Percentiles rank a stretch among this genome's conserved stretches.
Evolutionary conservation across 2,797 vertebrate species (phyloP).

Genomic region (Cirrhinus mrigala): DNA sequence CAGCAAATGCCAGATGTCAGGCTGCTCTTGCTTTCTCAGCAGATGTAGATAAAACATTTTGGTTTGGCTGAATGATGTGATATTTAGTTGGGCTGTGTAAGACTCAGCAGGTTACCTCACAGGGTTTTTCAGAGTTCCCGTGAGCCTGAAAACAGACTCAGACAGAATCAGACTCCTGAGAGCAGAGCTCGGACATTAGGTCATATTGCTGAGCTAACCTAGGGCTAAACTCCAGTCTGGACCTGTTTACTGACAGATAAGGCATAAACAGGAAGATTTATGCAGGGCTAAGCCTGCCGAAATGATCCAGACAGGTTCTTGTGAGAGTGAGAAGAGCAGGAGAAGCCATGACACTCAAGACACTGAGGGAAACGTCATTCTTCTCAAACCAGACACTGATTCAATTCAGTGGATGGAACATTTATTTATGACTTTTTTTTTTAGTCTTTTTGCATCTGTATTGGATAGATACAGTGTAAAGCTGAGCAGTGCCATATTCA

Average conservation of each 20-base stretch:
- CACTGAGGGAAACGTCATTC: slow-evolving; percentile 1
- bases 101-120: slow-evolving; percentile 40
- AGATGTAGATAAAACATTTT: slow-evolving; percentile 47
- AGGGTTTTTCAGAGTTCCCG: slow-evolving; percentile 56
- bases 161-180: slow-evolving; percentile 34
- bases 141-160: slow-evolving; percentile 38
- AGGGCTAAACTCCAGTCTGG: slow-evolving; percentile 47
- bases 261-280: slow-evolving; percentile 59
- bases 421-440: neutral
- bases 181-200: slow-evolving; percentile 50
- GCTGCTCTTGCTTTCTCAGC: slow-evolving; percentile 44
- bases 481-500: neutral
- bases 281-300: slow-evolving; percentile 1
- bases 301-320: slow-evolving; percentile 22
- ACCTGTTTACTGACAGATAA: slow-evolving; percentile 58
- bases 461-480: neutral
- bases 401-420: neutral
- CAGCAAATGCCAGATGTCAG: slow-evolving; percentile 53
- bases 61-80: neutral
- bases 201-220: slow-evolving; percentile 53
- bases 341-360: slow-evolving; percentile 22
- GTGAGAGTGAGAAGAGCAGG: slow-evolving; percentile 20
- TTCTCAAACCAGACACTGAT: slow-evolving; percentile 2
- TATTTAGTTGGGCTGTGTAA: slow-evolving; percentile 12
- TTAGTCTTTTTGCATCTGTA: neutral